Evolutionary conservation across 2,797 vertebrate species (phyloP), one percentile per base, ranked within the genome.

Genomic region (Gymnoscopelus braueri): DNA sequence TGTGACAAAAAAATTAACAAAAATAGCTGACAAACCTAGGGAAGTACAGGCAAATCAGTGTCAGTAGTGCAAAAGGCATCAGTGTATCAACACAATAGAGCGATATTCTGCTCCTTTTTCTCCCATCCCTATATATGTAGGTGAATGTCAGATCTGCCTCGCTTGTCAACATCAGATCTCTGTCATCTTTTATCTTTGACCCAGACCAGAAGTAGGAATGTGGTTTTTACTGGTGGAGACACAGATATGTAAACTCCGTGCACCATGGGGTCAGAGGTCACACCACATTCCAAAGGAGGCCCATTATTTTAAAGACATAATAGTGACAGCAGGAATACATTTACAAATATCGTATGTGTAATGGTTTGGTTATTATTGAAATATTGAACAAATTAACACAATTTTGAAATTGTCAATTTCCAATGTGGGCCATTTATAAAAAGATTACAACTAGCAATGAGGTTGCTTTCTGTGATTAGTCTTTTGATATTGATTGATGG

Each of bases 201-300:
- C 83, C 84, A 87, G 83, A 87, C 89, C 61, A 57, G 72, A 81
- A 81, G 60, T 64, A 85, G 85, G 90, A 89, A 90, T 91, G 90
- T 77, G 73, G 57, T 79, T 87, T 87, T 86, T 79, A 82, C 81
- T 83, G 69, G 82, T 82, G 79, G 69, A 86, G 83, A 88, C 85
- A 87, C 74, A 76, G 84, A 89, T 83, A 85, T 83, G 83, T 84
- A 89, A 87, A 90, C 89, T 86, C 81, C 61, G 69, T 83, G 74
- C 72, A 69, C 74, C 62, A 68, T 9, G 29, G 71, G 86, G 86
- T 89, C 81, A 87, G 49, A 84, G 86, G 83, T 15, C 83, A 78
- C 11, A 2, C 65, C 67, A 66, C 88, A 89, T 88, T 87, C 84
- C 81, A 80, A 73, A 78, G 63, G 70, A 84, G 77, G 71, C 74